Conservation (phyloP, 64 coral and sea anemone genomes). For the Platygyra sinensis region DNA sequence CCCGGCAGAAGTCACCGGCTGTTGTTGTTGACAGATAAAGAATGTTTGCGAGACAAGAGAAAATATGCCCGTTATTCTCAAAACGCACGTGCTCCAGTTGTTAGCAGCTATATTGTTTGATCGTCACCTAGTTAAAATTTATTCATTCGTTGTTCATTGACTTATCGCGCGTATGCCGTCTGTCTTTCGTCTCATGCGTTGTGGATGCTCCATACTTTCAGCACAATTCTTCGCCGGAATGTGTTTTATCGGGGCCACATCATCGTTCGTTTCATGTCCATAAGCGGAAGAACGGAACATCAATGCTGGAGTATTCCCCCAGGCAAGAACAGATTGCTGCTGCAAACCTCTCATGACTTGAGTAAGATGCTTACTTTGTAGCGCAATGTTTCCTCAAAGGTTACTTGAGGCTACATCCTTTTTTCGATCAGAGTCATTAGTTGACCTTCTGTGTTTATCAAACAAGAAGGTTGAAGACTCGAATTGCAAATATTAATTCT, state of each 20-base stretch:
- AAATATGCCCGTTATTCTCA: neutral
- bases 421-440: neutral
- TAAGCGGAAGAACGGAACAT: slow-evolving; percentile 1
- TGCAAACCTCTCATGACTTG: neutral
- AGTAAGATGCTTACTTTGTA: neutral
- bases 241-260: neutral
- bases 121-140: slow-evolving; percentile 33
- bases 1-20: neutral
- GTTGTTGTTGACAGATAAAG: neutral
- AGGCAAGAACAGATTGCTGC: neutral
- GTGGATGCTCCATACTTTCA: neutral
- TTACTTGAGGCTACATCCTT: neutral
- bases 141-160: slow-evolving; percentile 35
- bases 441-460: slow-evolving; percentile 22
- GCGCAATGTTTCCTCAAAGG: too few species aligned
- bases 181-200: neutral
- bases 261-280: neutral
- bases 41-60: neutral
- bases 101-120: neutral
- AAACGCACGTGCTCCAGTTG: neutral
- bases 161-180: neutral
- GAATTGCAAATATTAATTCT: slow-evolving; percentile 40
- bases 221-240: neutral
- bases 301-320: neutral
- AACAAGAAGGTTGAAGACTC: slow-evolving; percentile 3